A percentile compares a stretch with the other conserved stretches of the same genome.
Evolutionary conservation across 2,888 invertebrate species (phyloP).

Genomic region (Caenorhabditis sp.): DNA sequence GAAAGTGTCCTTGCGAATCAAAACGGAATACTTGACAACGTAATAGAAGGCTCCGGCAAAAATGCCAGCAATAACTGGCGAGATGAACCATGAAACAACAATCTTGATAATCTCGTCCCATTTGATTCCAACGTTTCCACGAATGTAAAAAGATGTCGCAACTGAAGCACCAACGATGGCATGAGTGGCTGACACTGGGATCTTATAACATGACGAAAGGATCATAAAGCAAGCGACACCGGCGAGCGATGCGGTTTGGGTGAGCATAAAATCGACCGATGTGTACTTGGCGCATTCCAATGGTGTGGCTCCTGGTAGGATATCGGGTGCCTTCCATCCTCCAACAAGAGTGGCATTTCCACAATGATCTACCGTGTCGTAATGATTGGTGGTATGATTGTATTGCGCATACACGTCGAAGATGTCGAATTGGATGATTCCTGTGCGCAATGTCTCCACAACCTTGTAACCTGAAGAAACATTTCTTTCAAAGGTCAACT

Average conservation of each 20-base stretch:
- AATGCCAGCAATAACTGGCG: conserved; percentile 88
- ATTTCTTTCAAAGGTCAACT: not conserved
- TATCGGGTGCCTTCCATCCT: conserved; percentile 42
- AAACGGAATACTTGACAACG: conserved; percentile 83
- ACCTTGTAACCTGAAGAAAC: conserved; percentile 88
- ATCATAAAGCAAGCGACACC: conserved; percentile 58
- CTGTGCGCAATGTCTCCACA: conserved; percentile 97
- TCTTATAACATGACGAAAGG: conserved; percentile 82
- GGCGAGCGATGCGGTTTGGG: conserved; percentile 48
- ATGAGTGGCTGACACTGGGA: conserved; percentile 86
- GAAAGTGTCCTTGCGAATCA: conserved; percentile 72
- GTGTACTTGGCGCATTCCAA: conserved; percentile 57
- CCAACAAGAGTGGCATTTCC: conserved; percentile 37
- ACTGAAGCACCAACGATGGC: conserved; percentile 55
- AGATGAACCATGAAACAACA: conserved; percentile 95
- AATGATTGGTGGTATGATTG: conserved; percentile 41
- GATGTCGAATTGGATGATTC: conserved; percentile 86
- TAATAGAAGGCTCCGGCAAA: conserved; percentile 85
- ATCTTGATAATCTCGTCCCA: conserved; percentile 85
- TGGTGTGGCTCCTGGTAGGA: conserved; percentile 34
- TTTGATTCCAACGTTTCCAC: conserved; percentile 84
- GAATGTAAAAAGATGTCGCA: conserved; percentile 68
- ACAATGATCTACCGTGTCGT: conserved; percentile 46
- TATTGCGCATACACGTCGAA: conserved; percentile 77
- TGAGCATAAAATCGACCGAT: conserved; percentile 55